These are phyloP conservation scores for Drosophila pseudotalamancana DNA, from an alignment of 2,888 invertebrate genomes.

Conservation along the genomic window DNA sequence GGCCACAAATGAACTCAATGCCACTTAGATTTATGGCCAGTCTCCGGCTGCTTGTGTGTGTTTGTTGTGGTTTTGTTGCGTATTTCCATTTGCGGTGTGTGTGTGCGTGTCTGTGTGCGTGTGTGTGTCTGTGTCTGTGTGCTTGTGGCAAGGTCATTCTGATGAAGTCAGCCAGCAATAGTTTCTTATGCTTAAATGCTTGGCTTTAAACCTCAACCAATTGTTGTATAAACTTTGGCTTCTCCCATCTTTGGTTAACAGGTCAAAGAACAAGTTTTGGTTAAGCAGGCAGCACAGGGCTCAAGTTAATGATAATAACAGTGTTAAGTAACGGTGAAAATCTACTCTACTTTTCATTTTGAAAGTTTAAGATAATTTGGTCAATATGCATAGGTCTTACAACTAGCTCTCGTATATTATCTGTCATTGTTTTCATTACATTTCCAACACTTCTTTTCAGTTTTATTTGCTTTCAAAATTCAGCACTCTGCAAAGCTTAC, in stretches of 20 bases:
- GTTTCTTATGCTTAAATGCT: constrained; percentile 28
- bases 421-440: too few relatives aligned
- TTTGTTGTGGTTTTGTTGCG: constrained; percentile 24
- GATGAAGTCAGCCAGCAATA: constrained; percentile 49
- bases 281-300: neutral
- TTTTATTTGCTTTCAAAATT: too few relatives aligned
- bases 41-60: constrained; percentile 35
- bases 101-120: constrained; percentile 2
- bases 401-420: too few relatives aligned
- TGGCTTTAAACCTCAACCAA: constrained; percentile 40
- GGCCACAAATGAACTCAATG: constrained; percentile 46
- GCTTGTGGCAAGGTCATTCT: constrained; percentile 47
- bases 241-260: neutral
- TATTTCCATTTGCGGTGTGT: constrained; percentile 41
- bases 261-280: neutral
- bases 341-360: neutral
- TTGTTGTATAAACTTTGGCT: constrained; percentile 14
- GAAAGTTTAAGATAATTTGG: neutral
- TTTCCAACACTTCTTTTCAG: too few relatives aligned
- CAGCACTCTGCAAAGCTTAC: too few relatives aligned
- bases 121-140: constrained; percentile 1
- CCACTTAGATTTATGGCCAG: constrained; percentile 58
- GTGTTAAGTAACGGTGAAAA: neutral
- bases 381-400: too few relatives aligned
- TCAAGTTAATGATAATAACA: neutral